Base-by-base conservation (phyloP, 2,797 vertebrate species). In the Apogon hyalosoma region DNA sequence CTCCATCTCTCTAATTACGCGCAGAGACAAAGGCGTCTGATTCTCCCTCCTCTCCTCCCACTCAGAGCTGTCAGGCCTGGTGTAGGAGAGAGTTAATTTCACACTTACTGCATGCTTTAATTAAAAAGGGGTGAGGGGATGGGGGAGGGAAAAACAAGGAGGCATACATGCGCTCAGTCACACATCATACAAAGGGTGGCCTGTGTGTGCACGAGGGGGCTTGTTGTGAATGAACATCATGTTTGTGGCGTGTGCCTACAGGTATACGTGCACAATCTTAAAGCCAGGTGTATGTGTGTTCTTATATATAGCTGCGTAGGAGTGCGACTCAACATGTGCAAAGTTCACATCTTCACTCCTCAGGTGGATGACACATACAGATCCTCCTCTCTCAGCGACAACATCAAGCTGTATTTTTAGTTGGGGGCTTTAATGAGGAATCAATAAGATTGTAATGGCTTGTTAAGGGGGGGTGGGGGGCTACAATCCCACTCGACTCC, bases 81-180 rank as follows among this genome's bases (percentile, higher is more conserved):
- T 89, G 91, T 91, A 93, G 91, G 92, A 93, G 92, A 94, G 92
- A 93, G 93, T 94, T 94, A 92, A 94, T 94, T 94, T 95, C 93
- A 95, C 93, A 94, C 92, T 92, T 92, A 92, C 91, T 94, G 92
- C 93, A 92, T 94, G 93, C 91, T 93, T 94, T 95, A 94, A 94
- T 95, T 94, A 94, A 94, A 91, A 92, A 82, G 83, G 87, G 90
- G 77, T 80, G 74, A 73, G 77, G 83, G 71, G 55, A 67, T 54
- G 67, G 59, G 72, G 82, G 75, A 70, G 69, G 75, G 65, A 75
- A 56, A 85, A 83, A 86, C 71, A 86, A 74, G 62, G 49, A 77
- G 77, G 85, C 80, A 85, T 84, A 74, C 83, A 85, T 74, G 63
- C 70, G 50, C 79, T 81, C 82, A 59, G 75, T 69, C 79, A 71